These are phyloP conservation scores for Drosophila acutilabella DNA, from an alignment of 2,888 invertebrate species.

Conservation along the genomic window DNA sequence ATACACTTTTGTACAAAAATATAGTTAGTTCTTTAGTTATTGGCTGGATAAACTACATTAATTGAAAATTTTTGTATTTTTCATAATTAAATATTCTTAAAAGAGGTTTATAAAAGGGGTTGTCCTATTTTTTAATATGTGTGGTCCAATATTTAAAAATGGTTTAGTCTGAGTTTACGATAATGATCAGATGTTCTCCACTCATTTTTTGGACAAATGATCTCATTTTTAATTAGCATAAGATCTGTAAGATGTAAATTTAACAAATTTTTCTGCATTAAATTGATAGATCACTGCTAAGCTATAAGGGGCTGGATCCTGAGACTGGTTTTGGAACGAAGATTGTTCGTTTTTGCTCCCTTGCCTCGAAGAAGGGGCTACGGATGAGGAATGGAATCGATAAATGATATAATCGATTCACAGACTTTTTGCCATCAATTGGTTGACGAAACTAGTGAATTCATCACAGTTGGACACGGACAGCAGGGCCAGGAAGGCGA, in stretches of 20 bases:
- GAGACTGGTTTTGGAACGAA: background rate
- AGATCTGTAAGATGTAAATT: too few relatives aligned
- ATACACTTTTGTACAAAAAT: background rate
- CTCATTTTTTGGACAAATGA: too few relatives aligned
- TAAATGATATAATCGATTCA: slow-evolving; percentile 87
- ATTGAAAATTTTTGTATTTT: too few relatives aligned
- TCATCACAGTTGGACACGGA: slow-evolving; percentile 43
- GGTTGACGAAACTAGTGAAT: slow-evolving; percentile 83
- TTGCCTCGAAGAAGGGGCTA: background rate
- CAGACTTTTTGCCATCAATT: slow-evolving; percentile 86
- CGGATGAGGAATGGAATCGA: slow-evolving; percentile 86
- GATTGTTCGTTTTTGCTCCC: too few relatives aligned
- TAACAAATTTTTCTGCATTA: background rate
- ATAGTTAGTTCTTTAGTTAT: background rate
- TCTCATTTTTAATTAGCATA: too few relatives aligned
- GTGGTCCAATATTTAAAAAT: too few relatives aligned
- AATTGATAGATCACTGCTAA: slow-evolving; percentile 17
- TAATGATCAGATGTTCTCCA: too few relatives aligned
- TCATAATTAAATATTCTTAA: too few relatives aligned
- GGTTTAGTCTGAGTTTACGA: too few relatives aligned
- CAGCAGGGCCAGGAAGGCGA: slow-evolving; percentile 29
- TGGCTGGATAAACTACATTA: too few relatives aligned
- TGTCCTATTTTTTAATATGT: too few relatives aligned
- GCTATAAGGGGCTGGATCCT: slow-evolving; percentile 9
- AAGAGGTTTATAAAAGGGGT: too few relatives aligned